Conservation (phyloP, 2,113 vertebrate species). For the Rhombomys opimus region DNA sequence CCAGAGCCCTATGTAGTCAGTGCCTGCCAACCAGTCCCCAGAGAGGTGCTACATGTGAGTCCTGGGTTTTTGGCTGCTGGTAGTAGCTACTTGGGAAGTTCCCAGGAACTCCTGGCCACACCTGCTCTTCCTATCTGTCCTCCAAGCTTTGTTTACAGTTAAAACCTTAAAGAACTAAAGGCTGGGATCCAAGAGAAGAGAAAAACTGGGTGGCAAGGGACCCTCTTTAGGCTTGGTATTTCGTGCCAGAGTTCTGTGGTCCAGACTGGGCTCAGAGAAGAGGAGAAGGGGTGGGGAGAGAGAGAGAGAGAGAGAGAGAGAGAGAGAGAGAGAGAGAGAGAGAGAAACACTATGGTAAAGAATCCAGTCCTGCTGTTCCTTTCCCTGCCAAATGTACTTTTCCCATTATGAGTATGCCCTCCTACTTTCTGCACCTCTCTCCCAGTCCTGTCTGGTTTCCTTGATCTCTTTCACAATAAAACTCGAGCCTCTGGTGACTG, state of each 20-base stretch:
- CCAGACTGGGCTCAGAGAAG: background rate
- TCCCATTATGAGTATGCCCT: conserved; percentile 18
- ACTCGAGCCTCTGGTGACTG: conserved; percentile 9
- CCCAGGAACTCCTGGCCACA: conserved; percentile 63
- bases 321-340: background rate
- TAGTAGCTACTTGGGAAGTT: conserved; percentile 70
- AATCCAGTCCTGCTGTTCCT: conserved; percentile 57
- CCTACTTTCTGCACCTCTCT: conserved; percentile 51
- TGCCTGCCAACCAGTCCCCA: conserved; percentile 45
- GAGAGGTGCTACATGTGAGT: conserved; percentile 37
- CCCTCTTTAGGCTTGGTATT: conserved; percentile 45
- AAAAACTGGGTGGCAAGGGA: conserved; percentile 52
- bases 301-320: too few species aligned
- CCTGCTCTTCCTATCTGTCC: conserved; percentile 53
- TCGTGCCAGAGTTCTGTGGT: conserved; percentile 19
- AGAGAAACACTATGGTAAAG: conserved; percentile 11
- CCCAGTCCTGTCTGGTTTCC: conserved; percentile 10
- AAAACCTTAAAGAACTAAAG: conserved; percentile 41
- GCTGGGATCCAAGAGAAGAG: conserved; percentile 50
- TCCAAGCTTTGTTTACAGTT: conserved; percentile 77
- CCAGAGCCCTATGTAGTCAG: conserved; percentile 19
- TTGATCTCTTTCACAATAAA: conserved; percentile 31
- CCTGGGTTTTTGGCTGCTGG: conserved; percentile 62
- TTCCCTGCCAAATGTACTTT: conserved; percentile 64
- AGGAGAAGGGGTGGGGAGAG: too few species aligned